Evolutionary conservation across 2,797 vertebrate genomes (phyloP).

Genomic region (Peromyscus melanophrys): DNA sequence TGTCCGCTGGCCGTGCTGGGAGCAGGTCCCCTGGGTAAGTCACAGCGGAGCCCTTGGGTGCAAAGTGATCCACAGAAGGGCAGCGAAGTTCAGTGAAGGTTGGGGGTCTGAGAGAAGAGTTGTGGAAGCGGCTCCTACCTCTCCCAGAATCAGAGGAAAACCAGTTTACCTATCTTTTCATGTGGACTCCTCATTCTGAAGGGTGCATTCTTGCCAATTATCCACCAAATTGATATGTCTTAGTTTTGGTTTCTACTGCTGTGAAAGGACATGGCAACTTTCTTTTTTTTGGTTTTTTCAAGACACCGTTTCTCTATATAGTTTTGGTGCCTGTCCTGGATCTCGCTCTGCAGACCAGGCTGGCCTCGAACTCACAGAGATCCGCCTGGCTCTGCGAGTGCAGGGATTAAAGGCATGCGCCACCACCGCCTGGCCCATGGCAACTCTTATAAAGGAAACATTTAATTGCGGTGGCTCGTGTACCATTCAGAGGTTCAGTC

Average conservation of each 20-base stretch:
- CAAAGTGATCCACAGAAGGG: not conserved
- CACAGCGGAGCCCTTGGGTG: not conserved
- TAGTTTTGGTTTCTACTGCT: not conserved
- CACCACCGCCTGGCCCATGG: not conserved
- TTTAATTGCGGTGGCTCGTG: not conserved
- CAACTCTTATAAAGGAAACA: not conserved
- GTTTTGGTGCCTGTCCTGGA: too few species aligned
- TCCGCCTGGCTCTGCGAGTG: too few species aligned
- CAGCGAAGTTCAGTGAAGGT: not conserved
- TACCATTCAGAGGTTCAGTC: not conserved
- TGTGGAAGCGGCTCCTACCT: not conserved
- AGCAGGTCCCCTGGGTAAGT: not conserved
- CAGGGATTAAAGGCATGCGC: too few species aligned
- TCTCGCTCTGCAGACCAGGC: too few species aligned
- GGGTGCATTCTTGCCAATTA: not conserved
- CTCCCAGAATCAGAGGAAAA: not conserved
- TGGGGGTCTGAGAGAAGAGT: not conserved
- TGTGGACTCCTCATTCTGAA: not conserved
- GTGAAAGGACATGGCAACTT: not conserved
- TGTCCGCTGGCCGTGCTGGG: not conserved
- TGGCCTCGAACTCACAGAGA: too few species aligned
- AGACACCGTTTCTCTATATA: too few species aligned
- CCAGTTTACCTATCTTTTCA: not conserved
- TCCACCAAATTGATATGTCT: not conserved
- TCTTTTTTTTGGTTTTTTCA: too few species aligned